A percentile compares a stretch with the other conserved stretches of the same genome.
Conservation (phyloP, 2,797 vertebrate genomes). For the Diplodus puntazzo region DNA sequence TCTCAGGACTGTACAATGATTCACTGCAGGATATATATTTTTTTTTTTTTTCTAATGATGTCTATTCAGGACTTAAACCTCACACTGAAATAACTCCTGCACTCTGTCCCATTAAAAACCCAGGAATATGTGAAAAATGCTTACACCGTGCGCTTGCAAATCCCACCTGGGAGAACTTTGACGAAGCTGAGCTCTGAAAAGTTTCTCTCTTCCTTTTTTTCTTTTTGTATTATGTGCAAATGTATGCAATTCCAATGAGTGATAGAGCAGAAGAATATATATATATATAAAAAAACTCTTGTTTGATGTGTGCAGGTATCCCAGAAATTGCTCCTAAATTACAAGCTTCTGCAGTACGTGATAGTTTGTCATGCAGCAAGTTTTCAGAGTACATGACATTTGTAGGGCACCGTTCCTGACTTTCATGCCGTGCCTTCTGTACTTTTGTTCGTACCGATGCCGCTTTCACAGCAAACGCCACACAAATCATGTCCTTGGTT, state of each 20-base stretch:
- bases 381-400: constrained; percentile 50
- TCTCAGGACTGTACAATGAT: constrained; percentile 11
- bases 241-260: constrained; percentile 30
- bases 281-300: background rate
- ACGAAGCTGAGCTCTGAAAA: constrained; percentile 14
- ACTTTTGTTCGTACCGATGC: constrained; percentile 16
- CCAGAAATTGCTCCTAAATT: constrained; percentile 41
- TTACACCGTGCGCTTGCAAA: background rate
- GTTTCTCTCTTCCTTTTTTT: background rate
- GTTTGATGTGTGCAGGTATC: constrained; percentile 30
- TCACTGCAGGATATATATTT: background rate
- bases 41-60: background rate
- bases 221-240: constrained; percentile 25
- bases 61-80: background rate
- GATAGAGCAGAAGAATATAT: constrained; percentile 13
- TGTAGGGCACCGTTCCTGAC: constrained; percentile 40
- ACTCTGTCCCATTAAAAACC: background rate
- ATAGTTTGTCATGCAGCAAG: constrained; percentile 41
- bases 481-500: background rate
- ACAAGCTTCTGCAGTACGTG: constrained; percentile 21
- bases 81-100: background rate
- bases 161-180: constrained; percentile 2
- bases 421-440: constrained; percentile 28
- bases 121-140: background rate
- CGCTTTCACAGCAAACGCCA: background rate